Base-by-base conservation (phyloP, 2,888 invertebrate genomes). In the Hybos culiciformis region DNA sequence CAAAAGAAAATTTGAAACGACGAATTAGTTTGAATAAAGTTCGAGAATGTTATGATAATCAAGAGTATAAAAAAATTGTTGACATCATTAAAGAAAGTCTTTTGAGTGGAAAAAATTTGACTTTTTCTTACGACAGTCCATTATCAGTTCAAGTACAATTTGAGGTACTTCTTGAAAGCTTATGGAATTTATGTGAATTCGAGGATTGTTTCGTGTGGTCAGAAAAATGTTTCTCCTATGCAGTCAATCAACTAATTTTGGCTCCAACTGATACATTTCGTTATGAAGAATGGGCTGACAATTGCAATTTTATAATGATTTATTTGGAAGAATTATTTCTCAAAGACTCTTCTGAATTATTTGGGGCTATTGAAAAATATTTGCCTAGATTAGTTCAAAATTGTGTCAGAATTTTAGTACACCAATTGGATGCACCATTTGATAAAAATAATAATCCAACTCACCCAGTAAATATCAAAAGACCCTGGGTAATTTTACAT, bases 401-500 rank as follows among this genome's bases (percentile, higher is more conserved):
- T 58, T 68, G 90, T 33, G 75, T 82, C 18, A 75, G 78, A 54
- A 74, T 88, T 39, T 75, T 87, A 48, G 80, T 81, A 41, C 78
- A 82, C 57, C 85, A 86, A 62, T 70, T 90, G 47, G 86, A 88
- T 55, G 62, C 71, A 1, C 63, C 71, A 4, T 53, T 56, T 26
- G 64, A 65, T 52, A 84, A 84, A 26, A 74, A 70, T 57, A 68
- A 70, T 20, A 64, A 72, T 23, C 78, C 77, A 48, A 72, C 72
- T 57, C 70, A 76, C 64, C 79, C 81, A 0, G 70, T 87, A 42
- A 77, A 78, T 46, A 77, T 80, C 12, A 75, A 85, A 12, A 64
- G 75, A 5, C 84, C 88, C 5, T 91, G 90, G 90, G 80, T 88
- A 45, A 68, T 92, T 44, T 69, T 92, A 52, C 84, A 90, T 66